Base-by-base conservation (phyloP, 2,113 vertebrate species). In the Psephotus haematonotus region DNA sequence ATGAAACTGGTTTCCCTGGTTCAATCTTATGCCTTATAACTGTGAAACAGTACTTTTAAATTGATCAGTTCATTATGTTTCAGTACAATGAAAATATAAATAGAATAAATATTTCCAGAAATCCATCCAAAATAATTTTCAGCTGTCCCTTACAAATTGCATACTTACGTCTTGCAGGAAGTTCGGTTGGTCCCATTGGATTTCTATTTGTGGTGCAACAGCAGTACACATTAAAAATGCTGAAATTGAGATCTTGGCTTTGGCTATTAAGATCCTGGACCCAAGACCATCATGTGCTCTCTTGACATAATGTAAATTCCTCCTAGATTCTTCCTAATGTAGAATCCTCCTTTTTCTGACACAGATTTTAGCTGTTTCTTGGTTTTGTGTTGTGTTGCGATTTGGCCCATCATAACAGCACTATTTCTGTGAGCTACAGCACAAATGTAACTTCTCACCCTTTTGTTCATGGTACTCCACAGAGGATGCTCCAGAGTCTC, bases 401-500 rank as follows among this genome's bases (percentile, higher is more conserved):
- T 82, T 92, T 71, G 69, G 22, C 52, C 55, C 8, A 6, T 67
- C 9, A 3, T 55, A 53, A 67, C 33, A 31, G 28, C 49, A 39
- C 27, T 11, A 2, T 68, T 93, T 86, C 46, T 93, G 50, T 78
- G 25, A 82, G 31, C 37, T 86, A 68, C 39, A 67, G 13, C 0
- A 2, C 57, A 68, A 62, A 18, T 57, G 10, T 4, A 62, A 57
- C 29, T 78, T 87, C 70, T 93, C 35, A 23, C 44, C 8, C 7
- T 78, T 82, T 91, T 68, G 11, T 92, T 86, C 79, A 8, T 91
- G 79, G 2, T 95, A 43, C 86, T 97, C 82, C 35, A 52, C 76
- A 99, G 99, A 99, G 41, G 99, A 99, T 69, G 59, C 93, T 50
- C 98, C 98, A 8, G 99, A 99, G 78, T 98, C 98, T 88, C 98